phyloP scores from a whole-genome alignment of 2,888 invertebrate species.

The Mesodorylaimus sp. region DNA sequence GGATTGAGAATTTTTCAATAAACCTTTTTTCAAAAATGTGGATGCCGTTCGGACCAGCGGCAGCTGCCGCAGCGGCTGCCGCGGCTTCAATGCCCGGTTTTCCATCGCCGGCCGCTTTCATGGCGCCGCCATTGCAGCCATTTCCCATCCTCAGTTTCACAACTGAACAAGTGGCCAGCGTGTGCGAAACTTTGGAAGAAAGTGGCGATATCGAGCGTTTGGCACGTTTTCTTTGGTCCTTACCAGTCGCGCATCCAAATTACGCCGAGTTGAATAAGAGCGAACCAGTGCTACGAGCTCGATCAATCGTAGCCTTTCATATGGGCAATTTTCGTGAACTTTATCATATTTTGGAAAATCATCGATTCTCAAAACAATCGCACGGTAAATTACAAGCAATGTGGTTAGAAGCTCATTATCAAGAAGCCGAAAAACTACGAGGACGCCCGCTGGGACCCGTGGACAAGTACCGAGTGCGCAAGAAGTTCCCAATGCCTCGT shows the following conservation, averaged over 20 bases:
- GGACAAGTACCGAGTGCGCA: constrained; percentile 74
- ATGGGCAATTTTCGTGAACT: constrained; percentile 71
- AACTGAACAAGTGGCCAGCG: constrained; percentile 96
- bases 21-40: not conserved
- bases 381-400: constrained; percentile 69
- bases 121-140: too few species aligned
- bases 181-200: constrained; percentile 90
- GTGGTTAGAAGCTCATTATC: constrained; percentile 85
- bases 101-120: not conserved
- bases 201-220: constrained; percentile 78
- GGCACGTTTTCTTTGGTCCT: constrained; percentile 68
- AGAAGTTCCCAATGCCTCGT: constrained; percentile 74
- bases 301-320: constrained; percentile 72
- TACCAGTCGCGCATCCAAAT: constrained; percentile 71
- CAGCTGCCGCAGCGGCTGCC: not conserved
- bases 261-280: constrained; percentile 56
- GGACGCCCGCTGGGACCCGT: constrained; percentile 78
- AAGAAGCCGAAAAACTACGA: constrained; percentile 71
- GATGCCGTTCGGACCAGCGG: not conserved
- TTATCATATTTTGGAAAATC: constrained; percentile 68
- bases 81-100: not conserved
- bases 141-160: constrained; percentile 64
- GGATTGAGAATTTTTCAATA: too few species aligned
- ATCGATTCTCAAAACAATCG: constrained; percentile 69
- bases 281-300: constrained; percentile 65